Evolutionary conservation across 2,113 vertebrate species (phyloP).

Genomic region (Zosterops lateralis): DNA sequence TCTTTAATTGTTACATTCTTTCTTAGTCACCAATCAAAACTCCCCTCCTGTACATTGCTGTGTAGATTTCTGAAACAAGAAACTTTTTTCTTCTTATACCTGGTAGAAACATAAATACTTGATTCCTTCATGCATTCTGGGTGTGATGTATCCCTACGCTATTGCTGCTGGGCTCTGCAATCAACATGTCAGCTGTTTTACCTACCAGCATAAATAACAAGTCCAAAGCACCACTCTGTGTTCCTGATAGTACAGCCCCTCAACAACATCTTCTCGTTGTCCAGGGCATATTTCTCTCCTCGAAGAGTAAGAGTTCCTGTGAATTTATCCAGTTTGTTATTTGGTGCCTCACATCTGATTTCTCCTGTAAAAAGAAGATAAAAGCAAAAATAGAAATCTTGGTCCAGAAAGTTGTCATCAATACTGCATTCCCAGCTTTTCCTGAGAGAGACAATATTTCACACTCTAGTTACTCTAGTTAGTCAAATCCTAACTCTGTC

Average conservation of each 20-base stretch:
- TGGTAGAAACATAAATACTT: neutral
- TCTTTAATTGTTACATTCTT: neutral
- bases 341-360: slow-evolving; percentile 87
- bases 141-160: neutral
- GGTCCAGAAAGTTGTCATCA: neutral
- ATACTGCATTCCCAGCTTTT: neutral
- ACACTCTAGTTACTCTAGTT: neutral
- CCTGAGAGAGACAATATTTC: neutral
- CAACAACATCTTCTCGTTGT: slow-evolving; percentile 89
- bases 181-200: neutral
- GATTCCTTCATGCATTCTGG: neutral
- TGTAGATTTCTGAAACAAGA: neutral
- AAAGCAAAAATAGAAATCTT: neutral
- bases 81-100: neutral
- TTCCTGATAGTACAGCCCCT: slow-evolving; percentile 91
- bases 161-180: neutral
- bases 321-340: slow-evolving; percentile 91
- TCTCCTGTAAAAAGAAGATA: slow-evolving; percentile 76
- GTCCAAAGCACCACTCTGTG: slow-evolving; percentile 94
- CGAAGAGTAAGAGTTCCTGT: slow-evolving; percentile 80
- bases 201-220: slow-evolving; percentile 91
- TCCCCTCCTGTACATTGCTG: neutral
- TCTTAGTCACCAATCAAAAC: neutral
- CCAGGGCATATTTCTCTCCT: slow-evolving; percentile 76
- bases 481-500: accelerated